Conservation (phyloP, 1,140 invertebrate species). For the Drosophila subpulchrella region DNA sequence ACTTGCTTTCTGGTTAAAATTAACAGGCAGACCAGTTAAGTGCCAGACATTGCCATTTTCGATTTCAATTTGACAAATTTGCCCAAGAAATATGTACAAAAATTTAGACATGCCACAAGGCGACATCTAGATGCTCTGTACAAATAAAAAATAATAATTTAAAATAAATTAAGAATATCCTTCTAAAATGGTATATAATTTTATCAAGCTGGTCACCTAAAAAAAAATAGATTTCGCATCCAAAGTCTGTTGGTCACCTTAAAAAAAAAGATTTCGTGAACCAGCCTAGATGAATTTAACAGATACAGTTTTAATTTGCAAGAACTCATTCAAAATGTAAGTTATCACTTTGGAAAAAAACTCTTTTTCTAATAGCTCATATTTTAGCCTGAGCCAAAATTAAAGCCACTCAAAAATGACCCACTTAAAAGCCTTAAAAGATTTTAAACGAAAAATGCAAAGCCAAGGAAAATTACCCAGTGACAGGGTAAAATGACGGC, state of each 20-base stretch:
- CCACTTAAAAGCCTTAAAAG: neutral
- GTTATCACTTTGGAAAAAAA: too few species aligned
- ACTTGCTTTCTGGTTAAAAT: slow-evolving; percentile 28
- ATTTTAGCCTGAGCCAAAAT: neutral
- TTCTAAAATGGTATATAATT: too few species aligned
- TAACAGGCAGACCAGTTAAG: slow-evolving; percentile 62
- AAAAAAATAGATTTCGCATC: too few species aligned
- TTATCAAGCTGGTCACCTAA: too few species aligned
- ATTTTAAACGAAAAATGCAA: neutral
- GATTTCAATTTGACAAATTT: slow-evolving; percentile 73
- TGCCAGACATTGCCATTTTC: slow-evolving; percentile 61
- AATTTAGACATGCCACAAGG: too few species aligned
- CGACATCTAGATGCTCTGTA: neutral
- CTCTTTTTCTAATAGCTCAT: too few species aligned
- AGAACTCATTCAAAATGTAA: too few species aligned
- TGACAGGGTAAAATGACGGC: slow-evolving; percentile 15
- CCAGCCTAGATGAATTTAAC: too few species aligned
- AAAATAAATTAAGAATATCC: too few species aligned
- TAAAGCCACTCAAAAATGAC: neutral
- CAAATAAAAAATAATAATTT: neutral
- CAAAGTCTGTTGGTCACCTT: too few species aligned
- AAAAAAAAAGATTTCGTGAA: too few species aligned
- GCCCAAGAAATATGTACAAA: slow-evolving; percentile 43
- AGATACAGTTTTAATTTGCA: too few species aligned
- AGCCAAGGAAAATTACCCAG: neutral